Evolutionary conservation across 2,797 vertebrate species (phyloP).

Genomic region (Coracias cyanogaster): DNA sequence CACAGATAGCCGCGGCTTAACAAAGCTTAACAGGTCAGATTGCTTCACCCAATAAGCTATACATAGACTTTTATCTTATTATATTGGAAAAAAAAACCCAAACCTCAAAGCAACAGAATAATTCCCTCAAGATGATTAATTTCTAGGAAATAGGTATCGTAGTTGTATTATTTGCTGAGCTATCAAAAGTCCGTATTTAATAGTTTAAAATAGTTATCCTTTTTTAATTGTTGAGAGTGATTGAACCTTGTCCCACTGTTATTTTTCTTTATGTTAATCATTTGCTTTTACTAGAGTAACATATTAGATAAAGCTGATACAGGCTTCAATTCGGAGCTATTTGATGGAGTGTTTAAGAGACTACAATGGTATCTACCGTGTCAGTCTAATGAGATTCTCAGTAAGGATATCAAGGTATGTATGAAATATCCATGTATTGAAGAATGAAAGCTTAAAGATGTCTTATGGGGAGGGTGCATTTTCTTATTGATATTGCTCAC

Average conservation of each 20-base stretch:
- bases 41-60: constrained; percentile 21
- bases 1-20: neutral
- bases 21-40: constrained; percentile 21
- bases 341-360: neutral
- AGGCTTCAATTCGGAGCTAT: neutral
- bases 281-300: constrained; percentile 39
- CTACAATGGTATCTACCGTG: neutral
- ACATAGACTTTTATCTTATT: constrained; percentile 46
- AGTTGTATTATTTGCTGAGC: neutral
- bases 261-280: constrained; percentile 32
- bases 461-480: neutral
- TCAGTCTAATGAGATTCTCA: neutral
- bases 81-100: neutral
- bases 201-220: neutral
- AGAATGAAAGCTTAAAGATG: neutral
- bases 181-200: neutral
- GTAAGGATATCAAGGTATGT: neutral
- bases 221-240: neutral
- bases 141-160: neutral
- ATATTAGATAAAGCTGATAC: neutral
- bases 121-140: constrained; percentile 20
- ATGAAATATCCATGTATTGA: neutral
- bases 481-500: neutral
- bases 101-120: neutral
- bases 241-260: constrained; percentile 16